Evolutionary conservation across 2,888 invertebrate species (phyloP), one percentile per base, ranked within the genome.

Genomic region (Spilarctia lutea): DNA sequence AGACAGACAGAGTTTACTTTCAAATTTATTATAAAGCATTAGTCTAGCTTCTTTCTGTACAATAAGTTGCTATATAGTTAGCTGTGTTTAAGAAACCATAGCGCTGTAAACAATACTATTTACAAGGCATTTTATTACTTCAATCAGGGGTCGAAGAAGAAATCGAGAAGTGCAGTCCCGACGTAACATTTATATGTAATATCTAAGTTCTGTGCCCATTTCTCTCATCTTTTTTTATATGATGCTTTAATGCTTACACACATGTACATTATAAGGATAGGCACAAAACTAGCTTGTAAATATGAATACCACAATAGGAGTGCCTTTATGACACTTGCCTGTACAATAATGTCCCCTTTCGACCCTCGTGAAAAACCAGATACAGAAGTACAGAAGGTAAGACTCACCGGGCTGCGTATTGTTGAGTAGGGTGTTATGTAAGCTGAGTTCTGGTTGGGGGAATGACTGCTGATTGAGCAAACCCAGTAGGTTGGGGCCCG

Each of bases 401-500:
- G 2, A 70, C 81, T 77, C 79, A 94, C 94, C 91, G 35, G 91
- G 92, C 71, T 91, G 94, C 1, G 89, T 66, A 79, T 88, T 91
- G 83, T 86, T 90, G 67, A 94, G 89, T 66, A 94, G 76, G 20
- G 89, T 88, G 87, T 85, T 89, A 86, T 94, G 93, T 20, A 94
- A 85, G 2, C 84, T 83, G 16, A 95, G 91, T n/a, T 96, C 95
- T 0, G 93, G 88, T 79, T 92, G 94, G 3, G 93, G 92, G 87
- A 88, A 94, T 68, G 91, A 83, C 7, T 90, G 93, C 85, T 92
- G 93, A 86, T 94, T 95, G 8, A 96, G 91, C 7, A 96, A 87
- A 0, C 95, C 95, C 42, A 96, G 90, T 3, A 96, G 91, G 75
- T 95, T 94, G 18, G 94, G 94, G 0, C 95, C 95, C 0, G 94